phyloP scores from a whole-genome alignment of 2,113 vertebrate species.

The Taxidea taxus region DNA sequence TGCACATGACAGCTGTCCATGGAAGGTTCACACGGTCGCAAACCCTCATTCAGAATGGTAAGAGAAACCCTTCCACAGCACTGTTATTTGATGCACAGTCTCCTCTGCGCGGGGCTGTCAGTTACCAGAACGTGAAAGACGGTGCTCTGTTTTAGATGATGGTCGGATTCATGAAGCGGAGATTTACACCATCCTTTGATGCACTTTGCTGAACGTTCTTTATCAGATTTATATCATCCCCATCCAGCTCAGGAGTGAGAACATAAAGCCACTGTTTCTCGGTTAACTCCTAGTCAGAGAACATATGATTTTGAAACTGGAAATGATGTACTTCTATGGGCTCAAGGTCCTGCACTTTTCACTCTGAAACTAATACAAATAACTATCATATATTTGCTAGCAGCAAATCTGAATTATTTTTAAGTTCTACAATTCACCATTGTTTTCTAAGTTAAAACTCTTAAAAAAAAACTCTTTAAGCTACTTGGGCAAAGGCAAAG shows the following conservation, averaged over 20 bases:
- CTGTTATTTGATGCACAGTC: not conserved
- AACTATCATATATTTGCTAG: not conserved
- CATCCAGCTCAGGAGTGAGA: not conserved
- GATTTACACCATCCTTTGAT: not conserved
- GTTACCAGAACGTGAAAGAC: not conserved
- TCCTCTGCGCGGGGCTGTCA: not conserved
- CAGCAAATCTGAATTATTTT: not conserved
- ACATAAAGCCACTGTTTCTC: not conserved
- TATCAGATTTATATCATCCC: not conserved
- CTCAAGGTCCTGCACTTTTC: not conserved
- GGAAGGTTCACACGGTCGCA: conserved; percentile 96
- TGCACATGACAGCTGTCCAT: conserved; percentile 97
- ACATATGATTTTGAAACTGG: not conserved
- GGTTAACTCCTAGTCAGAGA: not conserved
- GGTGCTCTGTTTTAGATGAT: not conserved
- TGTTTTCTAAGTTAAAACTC: not conserved
- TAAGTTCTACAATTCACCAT: not conserved
- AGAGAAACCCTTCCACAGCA: conserved; percentile 17
- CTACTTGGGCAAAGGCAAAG: not conserved
- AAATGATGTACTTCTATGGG: not conserved
- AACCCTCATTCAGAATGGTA: conserved; percentile 97
- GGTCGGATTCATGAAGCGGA: not conserved
- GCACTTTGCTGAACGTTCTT: not conserved
- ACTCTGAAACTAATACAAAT: not conserved
- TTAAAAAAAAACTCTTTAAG: not conserved